Percentiles rank a stretch among this genome's conserved stretches.
phyloP scores from a whole-genome alignment of 1,140 invertebrate genomes.

The Leptinotarsa texana region DNA sequence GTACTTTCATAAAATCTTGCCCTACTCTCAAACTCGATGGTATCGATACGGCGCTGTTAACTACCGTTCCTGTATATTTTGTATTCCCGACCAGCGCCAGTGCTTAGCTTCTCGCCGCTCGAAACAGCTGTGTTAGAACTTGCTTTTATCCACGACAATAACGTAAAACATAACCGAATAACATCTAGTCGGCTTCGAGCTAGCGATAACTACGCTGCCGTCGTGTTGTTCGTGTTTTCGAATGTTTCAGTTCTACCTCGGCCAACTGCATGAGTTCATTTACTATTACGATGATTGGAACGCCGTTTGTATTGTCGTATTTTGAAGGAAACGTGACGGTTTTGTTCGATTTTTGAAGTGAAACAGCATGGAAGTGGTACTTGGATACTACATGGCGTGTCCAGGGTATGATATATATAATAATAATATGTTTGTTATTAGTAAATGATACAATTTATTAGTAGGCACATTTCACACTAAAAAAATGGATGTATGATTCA shows the following conservation, averaged over 20 bases:
- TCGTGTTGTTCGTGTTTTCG: neutral
- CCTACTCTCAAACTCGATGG: too few relatives aligned
- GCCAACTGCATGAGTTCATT: neutral
- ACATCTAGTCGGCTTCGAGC: neutral
- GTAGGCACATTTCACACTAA: too few relatives aligned
- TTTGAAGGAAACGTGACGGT: neutral
- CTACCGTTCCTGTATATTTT: slow-evolving; percentile 2
- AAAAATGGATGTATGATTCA: too few relatives aligned
- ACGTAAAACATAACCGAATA: neutral
- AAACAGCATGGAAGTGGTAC: slow-evolving; percentile 15
- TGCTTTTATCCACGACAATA: neutral
- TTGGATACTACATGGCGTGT: slow-evolving; percentile 23
- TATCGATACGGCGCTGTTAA: too few relatives aligned
- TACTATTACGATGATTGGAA: slow-evolving; percentile 6
- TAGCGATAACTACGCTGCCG: neutral
- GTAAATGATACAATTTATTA: too few relatives aligned
- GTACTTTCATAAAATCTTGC: too few relatives aligned
- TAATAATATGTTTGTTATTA: too few relatives aligned
- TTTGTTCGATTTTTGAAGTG: neutral
- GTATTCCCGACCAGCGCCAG: neutral
- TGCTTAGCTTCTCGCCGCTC: neutral
- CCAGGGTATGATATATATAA: slow-evolving; percentile 17
- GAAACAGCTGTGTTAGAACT: neutral
- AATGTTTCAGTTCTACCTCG: neutral
- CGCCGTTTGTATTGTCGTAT: neutral